A percentile compares a stretch with the other conserved stretches of the same genome.
Conservation (phyloP, 2,797 vertebrate genomes). For the Silurus lanzhouensis region DNA sequence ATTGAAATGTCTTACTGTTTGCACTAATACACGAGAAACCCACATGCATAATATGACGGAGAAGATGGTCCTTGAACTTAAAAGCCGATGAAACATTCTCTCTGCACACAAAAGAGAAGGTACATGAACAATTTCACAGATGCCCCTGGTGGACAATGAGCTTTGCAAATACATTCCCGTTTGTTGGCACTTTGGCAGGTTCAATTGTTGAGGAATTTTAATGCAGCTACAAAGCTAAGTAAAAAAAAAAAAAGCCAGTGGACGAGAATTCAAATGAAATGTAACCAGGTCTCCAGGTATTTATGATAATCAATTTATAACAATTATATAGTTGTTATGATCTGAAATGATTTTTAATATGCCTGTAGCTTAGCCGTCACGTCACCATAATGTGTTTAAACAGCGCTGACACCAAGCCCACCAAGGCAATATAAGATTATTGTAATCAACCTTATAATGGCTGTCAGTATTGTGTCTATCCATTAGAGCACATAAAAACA, state of each 20-base stretch:
- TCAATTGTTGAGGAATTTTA: conserved; percentile 3
- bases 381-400: conserved; percentile 20
- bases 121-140: background rate
- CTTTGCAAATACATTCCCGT: background rate
- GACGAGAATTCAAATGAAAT: conserved; percentile 1
- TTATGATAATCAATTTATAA: conserved; percentile 24
- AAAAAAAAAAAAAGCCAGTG: background rate
- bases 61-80: conserved; percentile 33
- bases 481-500: conserved; percentile 23
- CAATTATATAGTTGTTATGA: background rate
- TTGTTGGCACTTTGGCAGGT: background rate
- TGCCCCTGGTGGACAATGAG: background rate
- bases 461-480: conserved; percentile 21
- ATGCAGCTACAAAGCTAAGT: background rate
- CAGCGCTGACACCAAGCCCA: conserved; percentile 30
- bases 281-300: background rate
- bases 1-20: conserved; percentile 45
- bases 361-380: background rate
- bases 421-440: conserved; percentile 12
- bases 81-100: conserved; percentile 31
- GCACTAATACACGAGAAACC: conserved; percentile 30
- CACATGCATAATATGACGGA: conserved; percentile 29
- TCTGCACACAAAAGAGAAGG: background rate
- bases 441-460: conserved; percentile 38
- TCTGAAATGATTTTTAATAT: conserved; percentile 11